Percentiles rank a stretch among this genome's conserved stretches.
Conservation (phyloP, 2,797 vertebrate species). For the Sparidentex hasta region DNA sequence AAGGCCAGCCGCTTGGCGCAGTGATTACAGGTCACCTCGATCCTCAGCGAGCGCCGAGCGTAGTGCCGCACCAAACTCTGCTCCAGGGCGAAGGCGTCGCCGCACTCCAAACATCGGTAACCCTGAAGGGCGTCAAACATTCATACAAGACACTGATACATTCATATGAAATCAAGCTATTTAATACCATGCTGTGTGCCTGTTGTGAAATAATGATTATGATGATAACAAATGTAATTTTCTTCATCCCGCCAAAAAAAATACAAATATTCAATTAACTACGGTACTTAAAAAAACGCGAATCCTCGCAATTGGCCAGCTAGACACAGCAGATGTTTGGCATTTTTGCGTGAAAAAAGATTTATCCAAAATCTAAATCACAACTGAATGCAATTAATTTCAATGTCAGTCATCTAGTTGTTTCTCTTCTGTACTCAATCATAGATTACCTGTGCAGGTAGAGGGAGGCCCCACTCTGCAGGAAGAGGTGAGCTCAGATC, state of each 20-base stretch:
- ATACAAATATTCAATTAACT: neutral
- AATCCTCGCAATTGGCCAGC: neutral
- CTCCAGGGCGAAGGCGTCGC: conserved; percentile 94
- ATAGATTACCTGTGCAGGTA: conserved; percentile 86
- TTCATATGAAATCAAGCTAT: neutral
- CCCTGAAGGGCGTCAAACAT: conserved; percentile 73
- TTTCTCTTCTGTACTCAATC: neutral
- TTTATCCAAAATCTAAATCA: neutral
- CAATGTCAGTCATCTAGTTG: no score
- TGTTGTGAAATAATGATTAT: conserved; percentile 2
- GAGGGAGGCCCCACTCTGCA: conserved; percentile 88
- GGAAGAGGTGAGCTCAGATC: conserved; percentile 89
- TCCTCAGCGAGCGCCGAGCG: conserved; percentile 94
- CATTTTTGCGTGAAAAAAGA: neutral
- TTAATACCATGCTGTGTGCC: neutral
- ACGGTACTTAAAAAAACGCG: neutral
- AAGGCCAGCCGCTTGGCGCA: conserved; percentile 95
- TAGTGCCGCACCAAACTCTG: conserved; percentile 95
- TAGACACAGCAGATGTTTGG: neutral
- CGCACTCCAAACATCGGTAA: conserved; percentile 96
- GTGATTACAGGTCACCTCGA: conserved; percentile 98
- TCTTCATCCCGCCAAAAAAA: neutral
- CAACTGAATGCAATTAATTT: neutral
- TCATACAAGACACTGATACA: neutral
- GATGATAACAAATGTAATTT: neutral